These are phyloP conservation scores for Mactra quadrangularis DNA, from an alignment of 1,140 invertebrate species.

Conservation along the genomic window DNA sequence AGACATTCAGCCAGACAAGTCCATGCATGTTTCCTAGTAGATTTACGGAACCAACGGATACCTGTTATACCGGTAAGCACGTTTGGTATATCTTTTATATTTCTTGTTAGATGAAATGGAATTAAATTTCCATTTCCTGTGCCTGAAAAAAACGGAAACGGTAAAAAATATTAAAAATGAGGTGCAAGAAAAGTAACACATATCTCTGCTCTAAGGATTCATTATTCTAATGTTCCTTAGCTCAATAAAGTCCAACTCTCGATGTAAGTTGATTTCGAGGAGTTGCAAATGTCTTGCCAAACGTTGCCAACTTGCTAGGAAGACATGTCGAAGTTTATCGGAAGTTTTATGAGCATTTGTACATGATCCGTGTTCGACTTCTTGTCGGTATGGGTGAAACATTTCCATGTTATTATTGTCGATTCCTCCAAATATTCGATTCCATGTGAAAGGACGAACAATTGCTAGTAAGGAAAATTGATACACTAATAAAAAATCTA, in stretches of 20 bases:
- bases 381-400: too few species aligned
- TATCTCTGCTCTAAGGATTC: background rate
- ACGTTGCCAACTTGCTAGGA: too few species aligned
- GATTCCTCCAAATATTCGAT: too few species aligned
- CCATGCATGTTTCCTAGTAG: slow-evolving; percentile 31
- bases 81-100: slow-evolving; percentile 21
- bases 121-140: slow-evolving; percentile 42
- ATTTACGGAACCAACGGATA: slow-evolving; percentile 45
- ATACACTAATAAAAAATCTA: too few species aligned
- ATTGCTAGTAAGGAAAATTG: too few species aligned
- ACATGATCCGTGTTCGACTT: too few species aligned
- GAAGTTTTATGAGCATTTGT: too few species aligned
- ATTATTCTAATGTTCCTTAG: background rate
- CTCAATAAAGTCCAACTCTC: background rate
- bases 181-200: background rate
- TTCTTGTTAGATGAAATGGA: slow-evolving; percentile 45
- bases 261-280: background rate
- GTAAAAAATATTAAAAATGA: background rate
- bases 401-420: too few species aligned
- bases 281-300: too few species aligned
- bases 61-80: slow-evolving; percentile 42
- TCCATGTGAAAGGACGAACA: too few species aligned
- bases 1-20: slow-evolving; percentile 10
- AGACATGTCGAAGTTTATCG: too few species aligned
- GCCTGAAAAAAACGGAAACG: background rate